Base-by-base conservation (phyloP, 1,140 invertebrate genomes). In the Drosophila ambigua region DNA sequence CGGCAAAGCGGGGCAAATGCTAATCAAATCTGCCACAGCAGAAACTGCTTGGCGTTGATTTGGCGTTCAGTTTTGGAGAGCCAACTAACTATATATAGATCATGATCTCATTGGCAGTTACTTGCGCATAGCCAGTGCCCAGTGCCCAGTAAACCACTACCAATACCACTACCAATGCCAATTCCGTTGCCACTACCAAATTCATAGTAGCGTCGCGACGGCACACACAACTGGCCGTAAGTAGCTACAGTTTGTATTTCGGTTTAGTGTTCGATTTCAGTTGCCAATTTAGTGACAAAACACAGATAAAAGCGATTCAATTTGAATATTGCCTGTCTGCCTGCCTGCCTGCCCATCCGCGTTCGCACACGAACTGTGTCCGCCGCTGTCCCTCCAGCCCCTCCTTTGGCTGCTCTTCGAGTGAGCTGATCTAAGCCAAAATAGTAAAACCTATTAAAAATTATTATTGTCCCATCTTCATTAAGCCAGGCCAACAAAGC, bases 241-340 rank as follows among this genome's bases (percentile, higher is more conserved):
- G 66, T 79, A 84, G 82, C 68, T 69, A 75, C 63, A 50, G 79
- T 62, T 77, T 24, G 59, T 51, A 60, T 53, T 72, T 75, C 44
- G 62, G 48, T 41, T 51, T 65, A 77, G 73, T 77, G 73, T 67
- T 78, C 52, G 67, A 75, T 55, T 79, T 83, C 73, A 87, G 82
- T 87, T 87, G 82, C 82, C 79, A 82, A 87, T 87, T 84, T 85
- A 66, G 77, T 84, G 81, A 84, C 81, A 84, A 69, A 72, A 77
- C 66, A 74, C 77, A 84, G 66, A 77, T 80, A 83, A 79, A 88
- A 55, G 50, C 75, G 71, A 87, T 88, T 76, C 80, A 72, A 87
- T 87, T 87, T 83, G 76, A 87, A 87, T 87, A 87, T 82, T 76
- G 69, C 20, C 57, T 50, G 35, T 2, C 20, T 20, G 20, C 20